phyloP scores from a whole-genome alignment of 2,888 invertebrate species.

The Watsonalla binaria region DNA sequence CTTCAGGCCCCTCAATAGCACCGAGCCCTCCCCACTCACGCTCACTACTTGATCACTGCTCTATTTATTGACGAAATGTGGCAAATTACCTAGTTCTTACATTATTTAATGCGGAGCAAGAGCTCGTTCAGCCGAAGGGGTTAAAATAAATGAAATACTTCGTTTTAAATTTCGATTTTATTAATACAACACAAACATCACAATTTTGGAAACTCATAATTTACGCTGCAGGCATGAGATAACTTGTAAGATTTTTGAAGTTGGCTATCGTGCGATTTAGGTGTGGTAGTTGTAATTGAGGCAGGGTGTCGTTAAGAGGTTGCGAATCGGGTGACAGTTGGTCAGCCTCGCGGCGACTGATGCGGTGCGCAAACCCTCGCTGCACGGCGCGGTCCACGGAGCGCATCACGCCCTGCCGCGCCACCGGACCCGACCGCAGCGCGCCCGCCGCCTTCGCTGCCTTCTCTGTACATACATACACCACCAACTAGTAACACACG shows the following conservation, averaged over 20 bases:
- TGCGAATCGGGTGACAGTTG: slow-evolving; percentile 9
- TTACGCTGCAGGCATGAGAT: background rate
- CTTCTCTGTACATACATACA: slow-evolving; percentile 31
- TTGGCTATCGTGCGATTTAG: slow-evolving; percentile 11
- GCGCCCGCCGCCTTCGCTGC: slow-evolving; percentile 45
- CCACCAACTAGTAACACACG: background rate
- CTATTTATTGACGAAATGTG: background rate
- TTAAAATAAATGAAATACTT: background rate
- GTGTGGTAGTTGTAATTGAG: slow-evolving; percentile 8
- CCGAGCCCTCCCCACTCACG: slow-evolving; percentile 19
- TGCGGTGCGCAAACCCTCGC: slow-evolving; percentile 41
- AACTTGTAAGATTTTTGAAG: slow-evolving; percentile 10
- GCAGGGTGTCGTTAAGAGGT: slow-evolving; percentile 20
- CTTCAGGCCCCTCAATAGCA: slow-evolving; percentile 41
- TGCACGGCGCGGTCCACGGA: slow-evolving; percentile 43
- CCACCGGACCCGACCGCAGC: slow-evolving; percentile 28
- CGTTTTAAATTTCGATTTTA: background rate
- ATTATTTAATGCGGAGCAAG: background rate
- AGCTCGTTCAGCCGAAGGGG: background rate
- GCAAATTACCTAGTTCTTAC: background rate
- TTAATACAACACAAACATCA: background rate
- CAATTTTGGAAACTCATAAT: background rate
- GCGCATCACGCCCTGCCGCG: slow-evolving; percentile 31
- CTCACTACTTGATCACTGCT: background rate
- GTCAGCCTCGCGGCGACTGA: slow-evolving; percentile 39